phyloP scores from a whole-genome alignment of 2,888 invertebrate species.

The Cheilosia variabilis region DNA sequence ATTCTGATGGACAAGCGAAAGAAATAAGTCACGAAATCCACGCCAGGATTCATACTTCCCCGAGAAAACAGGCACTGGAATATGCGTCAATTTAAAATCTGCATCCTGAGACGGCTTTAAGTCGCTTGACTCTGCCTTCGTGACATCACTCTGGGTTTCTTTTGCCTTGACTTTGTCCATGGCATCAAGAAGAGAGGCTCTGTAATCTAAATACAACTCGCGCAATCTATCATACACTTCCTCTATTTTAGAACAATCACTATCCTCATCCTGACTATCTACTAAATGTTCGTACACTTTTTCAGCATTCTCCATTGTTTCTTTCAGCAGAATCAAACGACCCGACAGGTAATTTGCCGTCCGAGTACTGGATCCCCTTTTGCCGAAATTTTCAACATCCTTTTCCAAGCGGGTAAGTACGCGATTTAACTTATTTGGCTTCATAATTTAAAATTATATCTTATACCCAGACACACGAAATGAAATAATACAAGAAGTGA shows the following conservation, averaged over 20 bases:
- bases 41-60: constrained; percentile 6
- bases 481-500: too few relatives aligned
- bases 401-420: background rate
- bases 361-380: background rate
- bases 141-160: background rate
- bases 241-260: background rate
- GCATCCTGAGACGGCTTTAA: background rate
- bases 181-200: background rate
- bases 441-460: background rate
- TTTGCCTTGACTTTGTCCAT: background rate
- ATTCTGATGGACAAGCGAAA: constrained; percentile 14
- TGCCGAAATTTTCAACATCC: background rate
- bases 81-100: background rate
- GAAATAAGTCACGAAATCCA: constrained; percentile 16
- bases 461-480: too few relatives aligned
- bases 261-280: background rate
- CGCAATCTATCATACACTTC: background rate
- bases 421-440: background rate
- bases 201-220: background rate
- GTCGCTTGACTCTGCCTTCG: background rate
- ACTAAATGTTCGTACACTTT: background rate
- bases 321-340: background rate
- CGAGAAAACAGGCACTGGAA: constrained; percentile 5
- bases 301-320: background rate
- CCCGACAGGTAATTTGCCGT: background rate